Conservation (phyloP, 2,797 vertebrate species). For the Hafferia zeledoni region DNA sequence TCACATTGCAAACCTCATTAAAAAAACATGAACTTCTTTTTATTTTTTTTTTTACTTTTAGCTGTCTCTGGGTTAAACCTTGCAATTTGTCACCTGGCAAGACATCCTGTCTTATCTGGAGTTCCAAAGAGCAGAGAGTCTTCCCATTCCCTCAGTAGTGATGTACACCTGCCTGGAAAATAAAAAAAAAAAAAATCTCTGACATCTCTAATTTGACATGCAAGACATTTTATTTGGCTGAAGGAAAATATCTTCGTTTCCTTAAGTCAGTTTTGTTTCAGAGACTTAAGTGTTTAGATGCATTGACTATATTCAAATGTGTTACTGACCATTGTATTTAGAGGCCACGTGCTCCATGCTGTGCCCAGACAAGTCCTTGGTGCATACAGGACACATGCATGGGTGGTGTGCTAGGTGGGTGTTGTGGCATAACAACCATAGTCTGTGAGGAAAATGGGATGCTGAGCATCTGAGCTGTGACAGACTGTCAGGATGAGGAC, state of each 20-base stretch:
- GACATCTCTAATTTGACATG: not conserved
- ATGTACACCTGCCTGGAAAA: not conserved
- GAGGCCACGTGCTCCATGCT: not conserved
- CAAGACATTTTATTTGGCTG: not conserved
- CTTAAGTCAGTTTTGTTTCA: not conserved
- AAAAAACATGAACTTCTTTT: not conserved
- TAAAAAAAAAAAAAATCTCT: not conserved
- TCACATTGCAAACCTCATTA: not conserved
- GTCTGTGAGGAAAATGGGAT: not conserved
- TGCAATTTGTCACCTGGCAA: not conserved
- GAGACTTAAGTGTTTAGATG: not conserved
- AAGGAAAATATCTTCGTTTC: not conserved
- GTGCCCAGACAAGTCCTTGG: not conserved
- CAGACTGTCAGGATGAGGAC: not conserved
- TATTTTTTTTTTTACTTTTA: not conserved
- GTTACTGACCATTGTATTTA: not conserved
- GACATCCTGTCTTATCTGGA: not conserved
- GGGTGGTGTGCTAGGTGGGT: not conserved
- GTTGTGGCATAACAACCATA: not conserved
- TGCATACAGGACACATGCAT: accelerated
- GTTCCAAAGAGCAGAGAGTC: not conserved
- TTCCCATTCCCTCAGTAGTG: not conserved
- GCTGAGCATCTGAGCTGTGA: not conserved
- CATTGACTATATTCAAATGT: not conserved
- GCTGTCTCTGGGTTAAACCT: not conserved